A percentile compares a stretch with the other conserved stretches of the same genome.
These are phyloP conservation scores for Andrena hattorfiana DNA, from an alignment of 2,888 invertebrate genomes.

Conservation along the genomic window DNA sequence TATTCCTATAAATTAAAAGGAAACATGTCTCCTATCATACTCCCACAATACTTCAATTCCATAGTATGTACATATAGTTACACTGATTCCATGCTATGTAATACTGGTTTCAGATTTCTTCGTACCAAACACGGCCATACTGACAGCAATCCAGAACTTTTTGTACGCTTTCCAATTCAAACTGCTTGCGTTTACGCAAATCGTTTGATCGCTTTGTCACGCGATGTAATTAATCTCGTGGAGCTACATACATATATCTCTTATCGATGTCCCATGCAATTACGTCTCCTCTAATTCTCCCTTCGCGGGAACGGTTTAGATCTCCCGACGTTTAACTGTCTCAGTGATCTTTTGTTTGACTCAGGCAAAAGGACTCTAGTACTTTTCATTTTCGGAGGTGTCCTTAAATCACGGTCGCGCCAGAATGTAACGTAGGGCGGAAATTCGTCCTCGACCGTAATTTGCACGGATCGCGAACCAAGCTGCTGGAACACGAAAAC, in stretches of 20 bases:
- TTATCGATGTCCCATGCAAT: neutral
- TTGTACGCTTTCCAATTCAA: too few species aligned
- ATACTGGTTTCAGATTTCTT: too few species aligned
- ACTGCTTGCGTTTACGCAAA: too few species aligned
- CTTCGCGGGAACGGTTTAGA: neutral
- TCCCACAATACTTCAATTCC: too few species aligned
- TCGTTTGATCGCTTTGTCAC: too few species aligned
- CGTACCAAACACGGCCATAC: too few species aligned
- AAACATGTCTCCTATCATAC: too few species aligned
- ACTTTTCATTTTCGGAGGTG: conserved; percentile 60
- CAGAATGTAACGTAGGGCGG: conserved; percentile 60
- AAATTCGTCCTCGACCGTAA: conserved; percentile 70
- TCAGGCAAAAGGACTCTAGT: conserved; percentile 24
- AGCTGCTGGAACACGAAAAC: conserved; percentile 69
- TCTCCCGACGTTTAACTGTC: conserved; percentile 45
- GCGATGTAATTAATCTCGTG: too few species aligned
- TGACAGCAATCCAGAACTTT: too few species aligned
- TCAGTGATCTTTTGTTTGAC: conserved; percentile 50
- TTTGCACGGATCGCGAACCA: conserved; percentile 71
- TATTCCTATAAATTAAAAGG: too few species aligned
- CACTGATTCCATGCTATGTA: too few species aligned
- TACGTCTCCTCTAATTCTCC: neutral
- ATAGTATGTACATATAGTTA: too few species aligned
- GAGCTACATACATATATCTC: neutral
- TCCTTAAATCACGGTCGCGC: conserved; percentile 63